Evolutionary conservation across 2,113 vertebrate genomes (phyloP), one percentile per base, ranked within the genome.

Genomic region (Nestor notabilis): DNA sequence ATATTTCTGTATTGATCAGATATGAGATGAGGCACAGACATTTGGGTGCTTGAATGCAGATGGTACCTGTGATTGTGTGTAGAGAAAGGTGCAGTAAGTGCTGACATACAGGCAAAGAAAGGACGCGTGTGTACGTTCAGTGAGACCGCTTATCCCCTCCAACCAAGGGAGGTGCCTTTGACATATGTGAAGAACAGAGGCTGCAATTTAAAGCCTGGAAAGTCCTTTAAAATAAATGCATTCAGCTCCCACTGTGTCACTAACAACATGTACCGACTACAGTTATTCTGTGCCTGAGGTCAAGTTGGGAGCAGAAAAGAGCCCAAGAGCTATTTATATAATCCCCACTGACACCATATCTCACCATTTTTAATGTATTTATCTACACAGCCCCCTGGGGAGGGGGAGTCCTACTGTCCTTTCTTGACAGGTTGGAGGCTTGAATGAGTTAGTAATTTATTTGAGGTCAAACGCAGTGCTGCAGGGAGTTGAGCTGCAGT

Each of bases 271-370:
- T 39, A 17, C 75, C 0, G 4, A 47, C 53, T 53, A 5, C 28
- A 11, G 31, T 56, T 79, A 58, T 35, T 82, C 64, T 28, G 47
- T 24, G 41, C 41, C 70, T 74, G 10, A 72, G 91, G 80, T 91
- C 91, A 64, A 39, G 47, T 69, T 86, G 33, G 71, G 84, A 93
- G 88, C 47, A 41, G 53, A 19, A 81, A n/a, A 85, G 70, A 89
- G 47, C 64, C 52, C 2, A 5, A 11, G 29, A 68, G 70, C 37
- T 84, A 29, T 88, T 91, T 76, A 15, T 81, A 18, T 58, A 31
- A 72, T 72, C 80, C 70, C 80, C 60, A 37, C 70, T 46, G 84
- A 56, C 80, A 74, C 65, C 27, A 0, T 18, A 69, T 41, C 60
- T 82, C 31, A 35, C 49, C 1, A 9, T 49, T 68, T 91, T 77